These are phyloP conservation scores for Lasioglossum villosulum DNA, from an alignment of 2,888 invertebrate species.

Conservation along the genomic window DNA sequence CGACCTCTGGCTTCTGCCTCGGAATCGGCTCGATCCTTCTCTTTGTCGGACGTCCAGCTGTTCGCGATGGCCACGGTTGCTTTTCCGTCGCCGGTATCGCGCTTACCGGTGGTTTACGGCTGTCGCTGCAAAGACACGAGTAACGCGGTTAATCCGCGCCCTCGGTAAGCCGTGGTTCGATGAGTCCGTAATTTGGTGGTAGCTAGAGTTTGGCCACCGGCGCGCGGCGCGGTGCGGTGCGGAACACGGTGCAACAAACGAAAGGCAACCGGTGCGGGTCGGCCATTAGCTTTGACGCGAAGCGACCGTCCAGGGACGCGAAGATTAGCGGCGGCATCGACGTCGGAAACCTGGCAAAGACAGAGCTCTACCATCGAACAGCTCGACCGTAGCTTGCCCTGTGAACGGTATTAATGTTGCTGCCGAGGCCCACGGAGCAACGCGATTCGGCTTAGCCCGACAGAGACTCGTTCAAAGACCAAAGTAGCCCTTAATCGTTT, in stretches of 20 bases:
- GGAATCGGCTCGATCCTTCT: constrained; percentile 6
- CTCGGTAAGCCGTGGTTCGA: not conserved
- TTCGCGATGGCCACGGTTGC: constrained; percentile 27
- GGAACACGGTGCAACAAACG: not conserved
- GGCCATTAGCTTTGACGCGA: constrained; percentile 62
- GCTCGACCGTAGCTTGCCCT: not conserved
- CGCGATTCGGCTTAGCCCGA: not conserved
- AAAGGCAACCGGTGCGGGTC: not conserved
- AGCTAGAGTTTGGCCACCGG: not conserved
- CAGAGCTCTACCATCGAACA: not conserved
- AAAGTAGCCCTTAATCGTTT: not conserved
- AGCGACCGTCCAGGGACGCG: constrained; percentile 41
- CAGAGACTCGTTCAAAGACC: not conserved
- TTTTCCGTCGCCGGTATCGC: not conserved
- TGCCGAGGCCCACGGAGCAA: not conserved
- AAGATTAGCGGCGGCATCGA: constrained; percentile 42
- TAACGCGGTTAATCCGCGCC: constrained; percentile 24
- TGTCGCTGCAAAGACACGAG: not conserved
- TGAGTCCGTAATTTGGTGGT: constrained; percentile 17
- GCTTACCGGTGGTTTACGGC: constrained; percentile 5
- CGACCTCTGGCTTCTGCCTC: not conserved
- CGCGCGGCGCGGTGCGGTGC: not conserved
- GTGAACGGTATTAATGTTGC: not conserved
- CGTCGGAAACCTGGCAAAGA: not conserved
- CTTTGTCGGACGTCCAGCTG: constrained; percentile 41